A percentile compares a stretch with the other conserved stretches of the same genome.
Conservation (phyloP, 1,140 invertebrate genomes). For the Drosophila nasuta region DNA sequence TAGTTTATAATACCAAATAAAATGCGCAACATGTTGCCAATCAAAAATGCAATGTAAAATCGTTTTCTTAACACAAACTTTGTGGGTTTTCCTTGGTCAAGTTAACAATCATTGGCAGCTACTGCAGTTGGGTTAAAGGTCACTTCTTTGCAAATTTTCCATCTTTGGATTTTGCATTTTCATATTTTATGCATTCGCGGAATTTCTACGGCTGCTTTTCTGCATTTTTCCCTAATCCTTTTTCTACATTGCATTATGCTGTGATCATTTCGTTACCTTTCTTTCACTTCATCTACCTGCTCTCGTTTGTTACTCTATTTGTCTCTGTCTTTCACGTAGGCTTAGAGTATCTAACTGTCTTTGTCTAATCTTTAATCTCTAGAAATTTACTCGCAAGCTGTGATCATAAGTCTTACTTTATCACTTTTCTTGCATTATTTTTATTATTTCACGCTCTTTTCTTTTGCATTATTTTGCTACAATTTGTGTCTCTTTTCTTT, state of each 20-base stretch:
- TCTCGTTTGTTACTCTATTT: no score
- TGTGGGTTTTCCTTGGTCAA: constrained; percentile 24
- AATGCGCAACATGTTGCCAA: constrained; percentile 8
- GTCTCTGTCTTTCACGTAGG: no score
- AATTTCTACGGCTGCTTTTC: not conserved
- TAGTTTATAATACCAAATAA: constrained; percentile 22
- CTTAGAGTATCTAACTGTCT: no score
- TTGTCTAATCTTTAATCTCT: no score
- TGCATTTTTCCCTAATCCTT: not conserved
- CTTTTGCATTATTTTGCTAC: no score
- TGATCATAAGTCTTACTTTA: no score
- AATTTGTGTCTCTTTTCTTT: no score
- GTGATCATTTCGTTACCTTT: not conserved
- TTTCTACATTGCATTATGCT: not conserved
- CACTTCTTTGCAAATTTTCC: not conserved
- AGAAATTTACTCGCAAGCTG: no score
- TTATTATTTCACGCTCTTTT: no score
- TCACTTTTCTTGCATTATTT: no score
- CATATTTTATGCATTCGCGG: not conserved
- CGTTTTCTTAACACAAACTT: not conserved
- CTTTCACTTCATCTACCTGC: not conserved
- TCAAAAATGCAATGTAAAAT: not conserved
- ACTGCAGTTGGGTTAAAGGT: no score
- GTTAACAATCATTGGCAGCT: no score
- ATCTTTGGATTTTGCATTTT: not conserved